phyloP scores from a whole-genome alignment of 2,888 invertebrate genomes.

The Heliconius ethilla region DNA sequence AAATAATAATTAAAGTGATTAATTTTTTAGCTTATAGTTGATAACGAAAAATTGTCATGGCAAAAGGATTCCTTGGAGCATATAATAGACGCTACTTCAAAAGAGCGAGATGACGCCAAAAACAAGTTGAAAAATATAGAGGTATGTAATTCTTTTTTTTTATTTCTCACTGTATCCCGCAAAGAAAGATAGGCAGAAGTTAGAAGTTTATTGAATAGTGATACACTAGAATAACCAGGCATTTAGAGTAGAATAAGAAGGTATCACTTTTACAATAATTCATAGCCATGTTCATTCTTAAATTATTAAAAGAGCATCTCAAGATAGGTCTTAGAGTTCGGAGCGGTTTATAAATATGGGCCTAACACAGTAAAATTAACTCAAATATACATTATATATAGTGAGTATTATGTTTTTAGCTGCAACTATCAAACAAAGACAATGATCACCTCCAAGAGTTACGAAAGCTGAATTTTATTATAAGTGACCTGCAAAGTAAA shows the following conservation, averaged over 20 bases:
- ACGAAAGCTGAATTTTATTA: slow-evolving; percentile 51
- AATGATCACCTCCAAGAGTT: slow-evolving; percentile 53
- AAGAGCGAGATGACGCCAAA: slow-evolving; percentile 68
- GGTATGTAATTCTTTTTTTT: slow-evolving; percentile 51
- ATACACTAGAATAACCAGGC: too few species aligned
- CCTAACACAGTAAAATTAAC: not conserved
- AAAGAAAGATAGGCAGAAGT: not conserved
- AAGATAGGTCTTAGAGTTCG: too few species aligned
- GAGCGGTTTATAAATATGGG: too few species aligned
- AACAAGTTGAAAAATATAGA: slow-evolving; percentile 65
- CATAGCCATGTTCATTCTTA: too few species aligned
- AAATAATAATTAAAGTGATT: not conserved
- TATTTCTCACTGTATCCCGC: not conserved
- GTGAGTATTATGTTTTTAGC: slow-evolving; percentile 49
- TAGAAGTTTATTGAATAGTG: too few species aligned
- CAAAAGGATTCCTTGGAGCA: slow-evolving; percentile 75
- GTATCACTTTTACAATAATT: too few species aligned
- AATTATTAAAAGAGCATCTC: too few species aligned
- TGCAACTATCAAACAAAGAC: slow-evolving; percentile 58
- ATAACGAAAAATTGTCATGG: slow-evolving; percentile 75
- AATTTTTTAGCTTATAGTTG: slow-evolving; percentile 66
- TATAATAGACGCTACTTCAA: slow-evolving; percentile 67
- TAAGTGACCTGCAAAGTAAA: slow-evolving; percentile 57
- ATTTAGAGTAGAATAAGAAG: too few species aligned
- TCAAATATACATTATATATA: not conserved